Conservation (phyloP, 2,888 invertebrate genomes). For the Gastrophysa polygoni region DNA sequence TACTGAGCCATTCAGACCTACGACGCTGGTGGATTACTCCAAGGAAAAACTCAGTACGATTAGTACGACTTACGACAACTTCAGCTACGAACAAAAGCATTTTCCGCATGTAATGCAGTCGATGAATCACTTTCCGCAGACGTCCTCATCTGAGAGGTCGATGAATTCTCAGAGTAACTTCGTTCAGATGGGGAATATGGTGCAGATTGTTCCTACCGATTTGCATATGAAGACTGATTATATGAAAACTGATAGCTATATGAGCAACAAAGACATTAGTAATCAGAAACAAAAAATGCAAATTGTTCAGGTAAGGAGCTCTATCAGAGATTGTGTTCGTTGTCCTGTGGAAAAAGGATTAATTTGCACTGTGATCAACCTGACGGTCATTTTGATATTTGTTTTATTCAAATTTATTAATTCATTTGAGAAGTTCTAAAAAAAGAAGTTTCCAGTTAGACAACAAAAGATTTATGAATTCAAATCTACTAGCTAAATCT, state of each 20-base stretch:
- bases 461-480: no score
- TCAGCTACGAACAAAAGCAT: slow-evolving; percentile 27
- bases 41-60: slow-evolving; percentile 48
- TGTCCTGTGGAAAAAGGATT: no score
- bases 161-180: slow-evolving; percentile 32
- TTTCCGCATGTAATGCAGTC: slow-evolving; percentile 15
- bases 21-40: slow-evolving; percentile 64
- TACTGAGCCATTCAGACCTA: no score
- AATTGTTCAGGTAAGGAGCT: slow-evolving; percentile 21
- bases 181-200: slow-evolving; percentile 65
- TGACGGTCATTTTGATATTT: no score
- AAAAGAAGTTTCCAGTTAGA: no score
- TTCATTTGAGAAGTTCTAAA: no score
- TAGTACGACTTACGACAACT: slow-evolving; percentile 25
- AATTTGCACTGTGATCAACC: no score
- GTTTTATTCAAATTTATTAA: no score
- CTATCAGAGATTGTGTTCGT: no score
- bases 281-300: slow-evolving; percentile 15
- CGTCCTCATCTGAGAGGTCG: neutral
- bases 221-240: slow-evolving; percentile 18
- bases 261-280: neutral
- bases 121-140: neutral
- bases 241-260: neutral
- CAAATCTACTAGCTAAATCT: no score
- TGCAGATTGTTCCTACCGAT: slow-evolving; percentile 65